phyloP scores from a whole-genome alignment of 2,888 invertebrate genomes.

The Polyploca ridens region DNA sequence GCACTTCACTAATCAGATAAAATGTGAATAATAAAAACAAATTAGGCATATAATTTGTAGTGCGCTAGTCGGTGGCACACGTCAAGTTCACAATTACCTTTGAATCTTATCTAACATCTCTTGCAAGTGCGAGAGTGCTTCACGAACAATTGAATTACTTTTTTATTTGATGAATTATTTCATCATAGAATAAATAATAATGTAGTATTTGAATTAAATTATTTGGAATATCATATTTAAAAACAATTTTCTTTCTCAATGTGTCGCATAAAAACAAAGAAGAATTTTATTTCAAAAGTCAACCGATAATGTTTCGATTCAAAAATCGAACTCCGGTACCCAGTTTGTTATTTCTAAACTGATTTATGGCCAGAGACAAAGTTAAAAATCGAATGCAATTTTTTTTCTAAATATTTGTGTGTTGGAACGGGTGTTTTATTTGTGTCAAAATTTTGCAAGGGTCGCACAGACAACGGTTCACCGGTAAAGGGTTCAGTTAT shows the following conservation, averaged over 20 bases:
- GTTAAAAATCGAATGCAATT: conserved; percentile 69
- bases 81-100: conserved; percentile 69
- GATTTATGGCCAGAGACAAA: conserved; percentile 81
- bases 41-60: conserved; percentile 73
- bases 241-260: background rate
- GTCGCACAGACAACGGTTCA: conserved; percentile 68
- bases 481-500: conserved; percentile 76
- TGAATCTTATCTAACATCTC: conserved; percentile 68
- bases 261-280: conserved; percentile 13
- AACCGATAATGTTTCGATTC: conserved; percentile 72
- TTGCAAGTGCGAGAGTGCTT: conserved; percentile 35
- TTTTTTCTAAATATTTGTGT: conserved; percentile 79
- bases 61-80: conserved; percentile 53
- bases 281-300: conserved; percentile 39
- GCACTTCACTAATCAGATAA: conserved; percentile 65
- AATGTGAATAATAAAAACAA: conserved; percentile 63
- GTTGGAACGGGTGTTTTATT: conserved; percentile 81
- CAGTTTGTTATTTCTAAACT: conserved; percentile 73
- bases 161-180: conserved; percentile 5
- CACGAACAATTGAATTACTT: conserved; percentile 15
- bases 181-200: background rate
- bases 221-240: too few species aligned
- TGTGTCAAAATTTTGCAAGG: conserved; percentile 80
- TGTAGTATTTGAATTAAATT: too few species aligned
- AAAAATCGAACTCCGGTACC: conserved; percentile 67